phyloP scores from a whole-genome alignment of 1,140 invertebrate genomes.

The Stegodyphus dumicola region DNA sequence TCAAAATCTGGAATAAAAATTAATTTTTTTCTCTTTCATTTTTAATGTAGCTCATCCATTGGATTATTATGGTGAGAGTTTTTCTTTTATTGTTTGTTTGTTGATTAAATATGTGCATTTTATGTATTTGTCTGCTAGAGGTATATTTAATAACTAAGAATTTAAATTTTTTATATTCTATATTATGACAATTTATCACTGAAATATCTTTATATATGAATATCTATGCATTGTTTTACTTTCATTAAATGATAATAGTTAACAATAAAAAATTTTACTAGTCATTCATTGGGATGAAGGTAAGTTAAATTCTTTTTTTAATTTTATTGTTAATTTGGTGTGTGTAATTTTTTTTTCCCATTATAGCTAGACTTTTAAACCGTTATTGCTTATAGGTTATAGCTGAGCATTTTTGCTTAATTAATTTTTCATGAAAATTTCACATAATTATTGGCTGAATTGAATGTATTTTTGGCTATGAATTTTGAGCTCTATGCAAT shows the following conservation, averaged over 20 bases:
- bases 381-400: too few relatives aligned
- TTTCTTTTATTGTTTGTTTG: constrained; percentile 66
- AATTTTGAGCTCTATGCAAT: too few relatives aligned
- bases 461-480: too few relatives aligned
- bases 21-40: constrained; percentile 53
- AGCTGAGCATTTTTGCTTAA: too few relatives aligned
- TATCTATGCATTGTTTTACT: not conserved
- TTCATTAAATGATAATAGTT: not conserved
- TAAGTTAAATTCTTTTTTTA: constrained; percentile 13
- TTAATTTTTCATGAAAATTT: too few relatives aligned
- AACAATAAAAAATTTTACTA: constrained; percentile 14
- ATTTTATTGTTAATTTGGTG: too few relatives aligned
- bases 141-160: too few relatives aligned
- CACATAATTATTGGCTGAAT: too few relatives aligned
- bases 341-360: too few relatives aligned
- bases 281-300: constrained; percentile 65
- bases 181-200: not conserved
- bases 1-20: not conserved
- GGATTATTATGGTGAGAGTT: constrained; percentile 98
- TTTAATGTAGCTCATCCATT: constrained; percentile 87
- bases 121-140: too few relatives aligned
- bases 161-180: constrained; percentile 77
- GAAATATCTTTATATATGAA: not conserved
- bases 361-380: too few relatives aligned
- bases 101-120: too few relatives aligned